Base-by-base conservation (phyloP, 2,797 vertebrate species). In the Jordanella pulchra region DNA sequence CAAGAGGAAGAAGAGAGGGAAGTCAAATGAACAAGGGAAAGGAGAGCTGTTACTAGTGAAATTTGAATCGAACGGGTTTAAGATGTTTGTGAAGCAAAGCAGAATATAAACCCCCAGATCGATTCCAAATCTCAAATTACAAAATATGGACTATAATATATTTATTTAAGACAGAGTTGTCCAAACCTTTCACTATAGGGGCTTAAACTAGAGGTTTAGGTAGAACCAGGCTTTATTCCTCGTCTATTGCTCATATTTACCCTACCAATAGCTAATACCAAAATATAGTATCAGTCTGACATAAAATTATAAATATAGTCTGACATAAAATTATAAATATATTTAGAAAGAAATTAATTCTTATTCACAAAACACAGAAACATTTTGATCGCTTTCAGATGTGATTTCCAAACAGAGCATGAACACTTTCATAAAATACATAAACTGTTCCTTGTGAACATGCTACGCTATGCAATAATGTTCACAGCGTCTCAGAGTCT, bases 91-190 rank as follows among this genome's bases (percentile, higher is more conserved):
- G 53, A 71, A 74, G 65, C 79, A 83, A 78, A 89, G 90, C 84
- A 86, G 82, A 92, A 89, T 86, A 84, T 67, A 83, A 89, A 89
- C 88, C 84, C 65, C 66, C 54, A 67, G 73, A 89, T 86, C 79
- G 72, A 63, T 85, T 87, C 85, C 53, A 45, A 69, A 68, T 68
- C 15, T 47, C 48, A 50, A 67, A 56, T 25, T 65, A 32, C 30
- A 58, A 64, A 58, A 25, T 14, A 27, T 1, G 48, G 44, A 68
- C 76, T 73, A 2, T 32, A 18, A 32, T n/a, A 61, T 58, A 75
- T 39, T 39, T 7, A 39, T 39, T 39, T 39, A 39, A 39, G 35
- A 39, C 35, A 7, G 35, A 39, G 35, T 39, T 39, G 4, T 39
- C 3, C 35, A 39, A 39, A 39, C 0, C 35, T 39, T 39, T 39